A percentile compares a stretch with the other conserved stretches of the same genome.
These are phyloP conservation scores for Semicossyphus pulcher DNA, from an alignment of 2,113 vertebrate genomes.

Conservation along the genomic window DNA sequence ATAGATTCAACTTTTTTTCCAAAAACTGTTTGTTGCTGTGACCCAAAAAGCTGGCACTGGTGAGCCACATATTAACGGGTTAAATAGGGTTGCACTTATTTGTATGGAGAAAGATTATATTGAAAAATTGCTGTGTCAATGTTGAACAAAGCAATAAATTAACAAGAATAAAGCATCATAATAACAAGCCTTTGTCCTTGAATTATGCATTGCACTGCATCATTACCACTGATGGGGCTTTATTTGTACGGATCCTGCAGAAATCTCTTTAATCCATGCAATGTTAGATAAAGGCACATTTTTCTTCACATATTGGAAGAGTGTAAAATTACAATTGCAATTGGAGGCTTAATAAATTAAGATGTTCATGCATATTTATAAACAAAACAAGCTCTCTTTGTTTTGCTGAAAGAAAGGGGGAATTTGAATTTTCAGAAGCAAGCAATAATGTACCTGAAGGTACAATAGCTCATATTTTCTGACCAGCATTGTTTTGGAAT, in stretches of 20 bases:
- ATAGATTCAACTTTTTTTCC: not conserved
- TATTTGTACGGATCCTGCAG: conserved; percentile 36
- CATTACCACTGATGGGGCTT: conserved; percentile 49
- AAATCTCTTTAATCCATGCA: conserved; percentile 36
- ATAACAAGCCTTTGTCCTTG: conserved; percentile 64
- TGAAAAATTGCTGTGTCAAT: conserved; percentile 50
- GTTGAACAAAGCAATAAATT: conserved; percentile 60
- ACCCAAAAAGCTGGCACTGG: conserved; percentile 34
- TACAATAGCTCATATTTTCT: conserved; percentile 48
- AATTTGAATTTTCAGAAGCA: conserved; percentile 41
- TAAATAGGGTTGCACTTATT: conserved; percentile 52
- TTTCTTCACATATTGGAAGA: conserved; percentile 41
- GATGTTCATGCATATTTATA: conserved; percentile 29
- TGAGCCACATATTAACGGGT: conserved; percentile 51
- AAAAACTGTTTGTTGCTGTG: conserved; percentile 35
- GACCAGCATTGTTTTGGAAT: conserved; percentile 41
- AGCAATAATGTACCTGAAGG: conserved; percentile 44
- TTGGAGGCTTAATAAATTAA: conserved; percentile 38
- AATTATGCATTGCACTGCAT: conserved; percentile 60
- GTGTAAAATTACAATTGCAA: conserved; percentile 34
- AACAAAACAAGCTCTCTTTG: conserved; percentile 37
- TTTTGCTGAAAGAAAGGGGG: conserved; percentile 25
- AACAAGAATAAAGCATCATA: conserved; percentile 63
- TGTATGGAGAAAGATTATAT: conserved; percentile 41
- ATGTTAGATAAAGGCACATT: conserved; percentile 37